Evolutionary conservation across 2,888 invertebrate genomes (phyloP), one percentile per base, ranked within the genome.

Genomic region (Microchrysa polita): DNA sequence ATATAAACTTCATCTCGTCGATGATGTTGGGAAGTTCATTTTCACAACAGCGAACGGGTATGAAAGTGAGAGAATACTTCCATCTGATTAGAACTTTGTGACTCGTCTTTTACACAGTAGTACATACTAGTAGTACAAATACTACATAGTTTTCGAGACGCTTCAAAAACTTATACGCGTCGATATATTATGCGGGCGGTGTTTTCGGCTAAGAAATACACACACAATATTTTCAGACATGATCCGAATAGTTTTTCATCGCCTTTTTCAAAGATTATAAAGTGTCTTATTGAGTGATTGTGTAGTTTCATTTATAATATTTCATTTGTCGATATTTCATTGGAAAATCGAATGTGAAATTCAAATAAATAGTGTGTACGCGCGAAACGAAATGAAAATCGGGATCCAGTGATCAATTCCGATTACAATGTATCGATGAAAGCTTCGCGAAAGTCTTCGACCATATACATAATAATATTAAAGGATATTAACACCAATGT

Each of bases 1-100:
- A 63, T 40, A 40, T 42, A 63, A 42, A 63, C 20, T 42, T 42
- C 55, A 55, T 55, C 55, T 16, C 20, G 20, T 5, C 27, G 7
- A 34, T 7, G 27, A 55, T 55, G 18, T 22, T 22, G 55, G 55
- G 18, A 20, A 55, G 55, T 55, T 55, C 55, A 55, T 55, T 55
- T 55, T 18, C 10, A 10, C 10, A 5, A 16, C 18, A 5, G 10
- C 22, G 55, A 52, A 14, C 10, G 5, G 55, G 22, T 12, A 7
- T 5, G 55, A 55, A 55, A 55, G 5, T 55, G 16, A 20, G 55
- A 55, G 55, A 55, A 55, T 55, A n/a, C n/a, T 55, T 22, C 20
- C 55, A 16, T 48, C 18, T 55, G 20, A 55, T 55, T 55, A 55
- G 22, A 55, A 16, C 18, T 55, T 55, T 55, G 5, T 16, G 52